Conservation (phyloP, 2,797 vertebrate genomes). For the Oophaga sylvatica region DNA sequence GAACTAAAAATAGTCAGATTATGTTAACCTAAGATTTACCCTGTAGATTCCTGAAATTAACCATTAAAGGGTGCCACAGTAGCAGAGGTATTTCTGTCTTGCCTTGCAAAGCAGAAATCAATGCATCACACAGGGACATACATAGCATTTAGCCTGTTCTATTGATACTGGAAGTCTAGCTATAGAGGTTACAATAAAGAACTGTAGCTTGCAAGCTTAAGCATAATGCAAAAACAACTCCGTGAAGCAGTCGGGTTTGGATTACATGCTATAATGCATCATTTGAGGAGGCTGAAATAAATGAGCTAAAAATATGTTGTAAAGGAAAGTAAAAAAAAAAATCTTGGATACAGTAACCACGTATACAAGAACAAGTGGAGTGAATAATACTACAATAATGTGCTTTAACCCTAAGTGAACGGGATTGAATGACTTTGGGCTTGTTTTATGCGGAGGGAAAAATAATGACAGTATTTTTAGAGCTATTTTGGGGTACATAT, state of each 20-base stretch:
- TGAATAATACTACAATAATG: background rate
- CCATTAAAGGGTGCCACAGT: background rate
- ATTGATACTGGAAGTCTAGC: conserved; percentile 7
- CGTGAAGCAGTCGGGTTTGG: conserved; percentile 20
- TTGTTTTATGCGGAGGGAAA: no score
- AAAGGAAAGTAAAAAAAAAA: conserved; percentile 39
- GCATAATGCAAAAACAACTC: conserved; percentile 20
- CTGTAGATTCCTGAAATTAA: conserved; percentile 29
- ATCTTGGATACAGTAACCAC: conserved; percentile 24
- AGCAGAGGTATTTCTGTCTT: background rate
- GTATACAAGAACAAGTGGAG: conserved; percentile 29
- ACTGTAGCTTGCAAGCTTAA: conserved; percentile 12
- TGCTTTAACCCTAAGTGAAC: background rate
- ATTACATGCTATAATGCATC: conserved; percentile 35
- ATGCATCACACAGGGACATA: background rate
- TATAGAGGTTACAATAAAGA: conserved; percentile 13
- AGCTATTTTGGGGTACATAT: no score
- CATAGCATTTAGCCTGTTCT: conserved; percentile 21
- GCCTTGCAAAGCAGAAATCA: conserved; percentile 11
- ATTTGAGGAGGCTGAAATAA: conserved; percentile 40
- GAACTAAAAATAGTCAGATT: conserved; percentile 25
- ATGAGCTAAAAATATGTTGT: conserved; percentile 37
- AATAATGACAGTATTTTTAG: no score
- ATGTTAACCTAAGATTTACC: conserved; percentile 8
- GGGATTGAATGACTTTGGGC: no score